Evolutionary conservation across 2,113 vertebrate genomes (phyloP).

Genomic region (Gambusia holbrooki): DNA sequence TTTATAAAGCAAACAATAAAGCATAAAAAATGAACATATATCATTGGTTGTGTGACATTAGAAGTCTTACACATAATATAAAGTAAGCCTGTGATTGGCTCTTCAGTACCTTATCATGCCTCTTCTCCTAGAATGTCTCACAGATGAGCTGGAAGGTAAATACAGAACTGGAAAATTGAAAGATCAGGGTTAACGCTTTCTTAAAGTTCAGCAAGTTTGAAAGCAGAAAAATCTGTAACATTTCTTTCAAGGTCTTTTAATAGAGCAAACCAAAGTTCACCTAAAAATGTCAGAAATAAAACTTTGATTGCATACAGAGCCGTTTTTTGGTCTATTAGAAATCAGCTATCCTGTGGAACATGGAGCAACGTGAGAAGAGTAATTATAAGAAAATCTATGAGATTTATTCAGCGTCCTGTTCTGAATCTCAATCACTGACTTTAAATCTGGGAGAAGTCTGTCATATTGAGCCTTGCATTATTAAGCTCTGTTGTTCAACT

Average conservation of each 20-base stretch:
- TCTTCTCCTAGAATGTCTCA: too few species aligned
- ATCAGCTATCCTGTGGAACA: background rate
- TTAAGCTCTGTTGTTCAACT: background rate
- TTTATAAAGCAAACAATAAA: too few species aligned
- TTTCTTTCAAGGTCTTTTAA: background rate
- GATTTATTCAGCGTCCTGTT: background rate
- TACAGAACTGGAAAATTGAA: too few species aligned
- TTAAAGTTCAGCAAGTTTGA: too few species aligned
- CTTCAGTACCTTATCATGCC: too few species aligned
- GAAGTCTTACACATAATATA: too few species aligned
- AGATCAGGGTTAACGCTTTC: too few species aligned
- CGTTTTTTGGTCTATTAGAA: background rate
- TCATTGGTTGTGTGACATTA: too few species aligned
- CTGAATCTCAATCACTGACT: slow-evolving; percentile 8
- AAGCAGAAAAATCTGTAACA: background rate
- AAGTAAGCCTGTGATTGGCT: too few species aligned
- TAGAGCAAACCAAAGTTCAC: background rate
- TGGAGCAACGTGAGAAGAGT: background rate
- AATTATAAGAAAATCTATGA: background rate
- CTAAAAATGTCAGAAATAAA: background rate
- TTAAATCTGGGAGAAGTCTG: background rate
- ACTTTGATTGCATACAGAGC: background rate
- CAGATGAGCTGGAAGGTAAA: too few species aligned
- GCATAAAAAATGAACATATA: too few species aligned
- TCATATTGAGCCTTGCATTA: background rate